Conservation (phyloP, 1,140 invertebrate species). For the Contarinia nasturtii region DNA sequence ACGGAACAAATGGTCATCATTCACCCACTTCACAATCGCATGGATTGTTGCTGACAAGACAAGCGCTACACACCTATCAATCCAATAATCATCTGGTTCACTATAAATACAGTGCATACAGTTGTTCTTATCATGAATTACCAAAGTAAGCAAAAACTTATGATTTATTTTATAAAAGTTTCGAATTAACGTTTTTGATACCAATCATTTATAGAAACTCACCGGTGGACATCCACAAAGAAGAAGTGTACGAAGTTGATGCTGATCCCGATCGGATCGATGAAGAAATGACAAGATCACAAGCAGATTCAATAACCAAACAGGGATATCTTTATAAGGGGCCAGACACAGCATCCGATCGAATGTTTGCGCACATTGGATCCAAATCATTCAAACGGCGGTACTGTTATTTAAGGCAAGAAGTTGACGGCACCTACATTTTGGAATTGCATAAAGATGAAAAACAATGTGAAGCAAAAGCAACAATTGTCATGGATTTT, state of each 20-base stretch:
- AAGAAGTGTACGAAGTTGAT: constrained; percentile 74
- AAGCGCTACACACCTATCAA: constrained; percentile 72
- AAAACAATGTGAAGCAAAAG: constrained; percentile 71
- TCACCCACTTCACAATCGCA: constrained; percentile 14
- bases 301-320: constrained; percentile 57
- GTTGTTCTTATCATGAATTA: constrained; percentile 64
- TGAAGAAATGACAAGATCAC: constrained; percentile 43
- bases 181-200: constrained; percentile 4
- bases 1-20: constrained; percentile 8
- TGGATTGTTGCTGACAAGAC: constrained; percentile 56
- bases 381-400: constrained; percentile 76
- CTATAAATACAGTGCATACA: constrained; percentile 73
- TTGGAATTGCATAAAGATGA: constrained; percentile 87
- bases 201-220: constrained; percentile 9
- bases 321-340: constrained; percentile 80
- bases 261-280: constrained; percentile 65
- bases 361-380: constrained; percentile 69
- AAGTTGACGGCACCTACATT: constrained; percentile 77
- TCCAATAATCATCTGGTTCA: constrained; percentile 72
- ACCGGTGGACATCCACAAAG: constrained; percentile 37
- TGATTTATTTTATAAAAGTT: not conserved
- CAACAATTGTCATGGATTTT: constrained; percentile 84
- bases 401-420: constrained; percentile 66
- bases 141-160: constrained; percentile 41
- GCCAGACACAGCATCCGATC: constrained; percentile 62